Evolutionary conservation across 2,797 vertebrate genomes (phyloP), one percentile per base, ranked within the genome.

Genomic region (Meriones psammophilus): DNA sequence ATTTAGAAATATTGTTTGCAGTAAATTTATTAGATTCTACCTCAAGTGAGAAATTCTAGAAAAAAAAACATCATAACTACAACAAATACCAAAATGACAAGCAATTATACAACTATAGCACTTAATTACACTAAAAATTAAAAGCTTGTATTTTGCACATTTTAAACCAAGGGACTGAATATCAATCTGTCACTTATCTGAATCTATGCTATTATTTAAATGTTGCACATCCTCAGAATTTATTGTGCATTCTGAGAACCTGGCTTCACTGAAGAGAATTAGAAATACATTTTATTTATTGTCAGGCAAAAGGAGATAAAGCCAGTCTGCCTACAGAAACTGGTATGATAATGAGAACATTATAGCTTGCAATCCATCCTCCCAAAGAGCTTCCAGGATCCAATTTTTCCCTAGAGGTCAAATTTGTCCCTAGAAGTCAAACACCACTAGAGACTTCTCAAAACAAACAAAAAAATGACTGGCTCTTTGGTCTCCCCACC

Each of bases 121-220:
- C 96, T 96, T 97, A 97, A 95, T 96, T 96, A 92, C 56, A 94
- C 66, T 92, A 95, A 92, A 96, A 97, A 88, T 93, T 94, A 94
- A 92, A 92, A 84, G 17, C 62, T 89, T 83, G 10, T 54, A 78
- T 78, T 83, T 30, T 93, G 94, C 85, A 94, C 96, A 96, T 76
- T 96, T 97, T 95, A 92, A 69, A n/a, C 24, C 73, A 92, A 88
- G 93, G 81, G 20, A 86, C 9, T 94, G 68, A 96, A 68, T 95
- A 90, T 46, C 56, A 97, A 83, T 93, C 94, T 96, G 42, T 93
- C 94, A 71, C 78, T 60, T 97, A 39, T 81, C 79, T 94, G 56
- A 13, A 54, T 96, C 62, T 94, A 69, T 90, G 62, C 68, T 88
- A 60, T 95, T 71, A 94, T 96, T 97, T 95, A 79, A 17, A 69